Base-by-base conservation (phyloP, 2,888 invertebrate species). In the Iselma pallidipennis region DNA sequence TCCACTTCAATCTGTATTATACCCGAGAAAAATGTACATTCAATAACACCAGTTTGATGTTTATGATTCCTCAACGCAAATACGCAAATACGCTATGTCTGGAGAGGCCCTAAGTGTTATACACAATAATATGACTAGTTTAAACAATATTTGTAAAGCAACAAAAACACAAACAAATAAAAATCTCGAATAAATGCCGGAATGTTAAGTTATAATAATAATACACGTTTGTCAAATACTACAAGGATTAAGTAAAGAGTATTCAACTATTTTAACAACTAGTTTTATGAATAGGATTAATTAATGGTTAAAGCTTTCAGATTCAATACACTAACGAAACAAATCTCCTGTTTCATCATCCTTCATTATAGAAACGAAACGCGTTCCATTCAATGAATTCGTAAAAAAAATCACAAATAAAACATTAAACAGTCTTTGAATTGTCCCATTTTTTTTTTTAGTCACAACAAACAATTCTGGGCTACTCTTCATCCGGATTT, bases 401-500 rank as follows among this genome's bases (percentile, higher is more conserved):
- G n/a, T 49, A 12, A 23, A 49, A 25, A 49, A n/a, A 16, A 51
- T 50, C 50, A 26, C 28, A 28, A 23, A 12, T 28, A 50, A 0
- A 51, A 51, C 16, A 12, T 14, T 14, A 21, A 29, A 31, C 51
- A 51, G 51, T 51, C 14, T 49, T 29, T 1, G 10, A 10, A 1
- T 29, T 1, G 10, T 42, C 16, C 37, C 4, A 4, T 37, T n/a
- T n/a, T n/a, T n/a, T n/a, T n/a, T 37, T 23, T 23, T 23, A 50
- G 23, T 50, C 16, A 37, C 42, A 14, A 53, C 28, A 14, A 53
- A 26, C 10, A 33, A 48, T 16, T 50, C 10, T n/a, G 26, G 42
- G 61, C 59, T 63, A 69, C 59, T 71, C 72, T 26, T 71, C 71
- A n/a, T 70, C 71, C 12, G 60, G 71, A 54, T 58, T 69, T 65